Base-by-base conservation (phyloP, 2,888 invertebrate species). In the Dryocosmus kuriphilus region DNA sequence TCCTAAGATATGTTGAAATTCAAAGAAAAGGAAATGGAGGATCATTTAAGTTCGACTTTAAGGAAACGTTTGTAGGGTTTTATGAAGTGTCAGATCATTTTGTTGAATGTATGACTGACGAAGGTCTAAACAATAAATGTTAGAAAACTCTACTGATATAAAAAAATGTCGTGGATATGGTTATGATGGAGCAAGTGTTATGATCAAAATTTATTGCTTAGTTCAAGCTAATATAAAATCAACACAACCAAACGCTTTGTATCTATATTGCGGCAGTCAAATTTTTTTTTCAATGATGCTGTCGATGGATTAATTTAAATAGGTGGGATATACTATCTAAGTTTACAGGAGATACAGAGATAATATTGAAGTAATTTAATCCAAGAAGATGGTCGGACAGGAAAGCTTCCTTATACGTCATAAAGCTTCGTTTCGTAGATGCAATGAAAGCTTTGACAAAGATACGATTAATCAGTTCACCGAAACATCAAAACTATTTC, bases 111-210 rank as follows among this genome's bases (percentile, higher is more conserved):
- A 55, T 77, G 38, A 63, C 67, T 61, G 41, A 61, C 19, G 46
- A 73, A 61, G 78, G 78, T 27, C 67, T 80, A 8, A 24, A 75
- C n/a, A 32, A 74, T 38, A n/a, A n/a, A 75, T 80, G 24, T 65
- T 78, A n/a, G n/a, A n/a, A n/a, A n/a, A n/a, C n/a, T n/a, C n/a
- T n/a, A n/a, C n/a, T n/a, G n/a, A n/a, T n/a, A n/a, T n/a, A n/a
- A n/a, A n/a, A n/a, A n/a, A n/a, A n/a, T n/a, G n/a, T n/a, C n/a
- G n/a, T n/a, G n/a, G 80, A 82, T 81, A 55, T 84, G 80, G 82
- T 46, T 88, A 89, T 81, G 88, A 90, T 82, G 88, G 88, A 79
- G 88, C 87, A 77, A 85, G 84, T 81, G 85, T 86, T 3, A 87
- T 86, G 86, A 86, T 84, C 80, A 86, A 86, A 67, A 81, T 79